These are phyloP conservation scores for Anarsia innoxiella DNA, from an alignment of 2,888 invertebrate species.

Conservation along the genomic window DNA sequence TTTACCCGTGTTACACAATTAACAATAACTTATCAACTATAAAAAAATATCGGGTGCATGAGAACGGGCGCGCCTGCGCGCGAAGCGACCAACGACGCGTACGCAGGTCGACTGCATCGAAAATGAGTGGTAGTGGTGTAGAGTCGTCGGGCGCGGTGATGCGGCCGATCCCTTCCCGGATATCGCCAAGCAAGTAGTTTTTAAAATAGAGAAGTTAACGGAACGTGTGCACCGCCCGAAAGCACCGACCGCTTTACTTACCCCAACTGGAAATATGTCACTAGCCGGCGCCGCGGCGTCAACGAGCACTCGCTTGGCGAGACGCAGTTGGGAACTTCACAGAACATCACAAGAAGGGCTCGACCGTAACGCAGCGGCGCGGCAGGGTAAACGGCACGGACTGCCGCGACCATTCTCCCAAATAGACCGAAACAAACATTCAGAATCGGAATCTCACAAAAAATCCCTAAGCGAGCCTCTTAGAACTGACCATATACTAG, in stretches of 20 bases:
- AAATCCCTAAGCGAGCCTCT: slow-evolving; percentile 33
- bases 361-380: not conserved
- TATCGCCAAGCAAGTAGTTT: slow-evolving; percentile 68
- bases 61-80: slow-evolving; percentile 60
- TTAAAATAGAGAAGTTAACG: slow-evolving; percentile 73
- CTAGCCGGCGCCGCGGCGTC: slow-evolving; percentile 41
- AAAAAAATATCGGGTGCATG: slow-evolving; percentile 53
- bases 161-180: slow-evolving; percentile 71
- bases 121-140: slow-evolving; percentile 57
- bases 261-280: slow-evolving; percentile 67
- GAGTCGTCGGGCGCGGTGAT: slow-evolving; percentile 44
- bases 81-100: slow-evolving; percentile 64
- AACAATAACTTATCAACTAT: slow-evolving; percentile 47
- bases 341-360: slow-evolving; percentile 3
- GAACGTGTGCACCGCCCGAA: slow-evolving; percentile 70
- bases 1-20: slow-evolving; percentile 40
- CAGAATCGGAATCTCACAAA: slow-evolving; percentile 22
- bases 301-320: not conserved
- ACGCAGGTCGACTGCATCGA: slow-evolving; percentile 72
- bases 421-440: slow-evolving; percentile 23
- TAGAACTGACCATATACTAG: no score
- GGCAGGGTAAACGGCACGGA: slow-evolving; percentile 16
- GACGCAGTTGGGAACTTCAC: not conserved
- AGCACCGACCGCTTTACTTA: slow-evolving; percentile 70
- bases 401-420: slow-evolving; percentile 21